phyloP scores from a whole-genome alignment of 2,113 vertebrate genomes.

The Tichodroma muraria region DNA sequence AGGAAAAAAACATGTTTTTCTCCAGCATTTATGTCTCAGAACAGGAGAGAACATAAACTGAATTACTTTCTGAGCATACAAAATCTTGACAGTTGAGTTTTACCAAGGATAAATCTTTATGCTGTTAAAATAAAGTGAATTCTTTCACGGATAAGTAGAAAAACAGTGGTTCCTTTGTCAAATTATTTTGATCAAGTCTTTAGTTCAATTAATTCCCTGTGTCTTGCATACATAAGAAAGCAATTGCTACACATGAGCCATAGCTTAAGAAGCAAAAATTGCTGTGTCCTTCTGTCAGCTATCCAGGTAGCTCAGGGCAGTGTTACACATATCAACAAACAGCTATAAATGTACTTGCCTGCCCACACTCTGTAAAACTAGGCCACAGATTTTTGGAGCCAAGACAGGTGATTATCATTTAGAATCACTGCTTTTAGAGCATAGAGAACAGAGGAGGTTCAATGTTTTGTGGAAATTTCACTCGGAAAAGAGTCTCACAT shows the following conservation, averaged over 20 bases:
- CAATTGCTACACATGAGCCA: accelerated
- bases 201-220: accelerated
- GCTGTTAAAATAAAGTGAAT: neutral
- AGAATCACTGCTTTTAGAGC: neutral
- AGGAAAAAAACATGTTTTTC: neutral
- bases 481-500: neutral
- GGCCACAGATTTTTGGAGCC: neutral
- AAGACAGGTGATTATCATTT: neutral
- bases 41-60: neutral
- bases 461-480: neutral
- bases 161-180: neutral
- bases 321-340: neutral
- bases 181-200: neutral
- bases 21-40: neutral
- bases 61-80: neutral
- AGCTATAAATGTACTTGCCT: neutral
- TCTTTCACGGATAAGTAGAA: neutral
- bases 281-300: neutral
- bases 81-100: neutral
- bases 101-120: neutral
- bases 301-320: neutral
- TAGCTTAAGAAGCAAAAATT: neutral
- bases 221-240: neutral
- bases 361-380: neutral
- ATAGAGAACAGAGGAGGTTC: neutral